Percentiles rank a stretch among this genome's conserved stretches.
Conservation (phyloP, 1,140 invertebrate genomes). For the Zophobas morio region DNA sequence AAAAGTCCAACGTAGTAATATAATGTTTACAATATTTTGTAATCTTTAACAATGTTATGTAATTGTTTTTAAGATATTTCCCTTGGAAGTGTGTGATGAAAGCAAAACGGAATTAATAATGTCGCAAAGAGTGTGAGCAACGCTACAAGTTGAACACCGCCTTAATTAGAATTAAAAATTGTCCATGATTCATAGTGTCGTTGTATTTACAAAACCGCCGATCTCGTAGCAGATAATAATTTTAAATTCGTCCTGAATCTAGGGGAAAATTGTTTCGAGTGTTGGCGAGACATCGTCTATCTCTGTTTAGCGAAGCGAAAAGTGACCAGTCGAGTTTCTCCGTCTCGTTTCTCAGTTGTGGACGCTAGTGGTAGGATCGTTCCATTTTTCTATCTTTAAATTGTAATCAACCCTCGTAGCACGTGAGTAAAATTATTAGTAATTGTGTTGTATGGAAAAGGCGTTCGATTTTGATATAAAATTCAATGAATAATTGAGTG, state of each 20-base stretch:
- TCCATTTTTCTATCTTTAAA: conserved; percentile 34
- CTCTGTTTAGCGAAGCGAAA: conserved; percentile 22
- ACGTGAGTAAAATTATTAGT: conserved; percentile 28
- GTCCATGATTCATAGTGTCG: conserved; percentile 7
- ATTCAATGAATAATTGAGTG: conserved; percentile 6
- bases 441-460: not conserved
- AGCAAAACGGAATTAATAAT: no score
- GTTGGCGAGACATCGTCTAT: conserved; percentile 2
- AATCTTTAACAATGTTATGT: not conserved
- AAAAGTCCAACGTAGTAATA: no score
- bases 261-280: not conserved
- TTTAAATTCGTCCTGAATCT: conserved; percentile 24
- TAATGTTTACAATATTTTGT: no score
- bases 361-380: conserved; percentile 35
- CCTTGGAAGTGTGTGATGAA: no score
- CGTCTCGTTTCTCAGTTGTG: conserved; percentile 36
- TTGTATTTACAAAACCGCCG: conserved; percentile 25
- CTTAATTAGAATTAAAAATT: conserved; percentile 35
- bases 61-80: not conserved
- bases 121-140: not conserved
- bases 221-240: conserved; percentile 32
- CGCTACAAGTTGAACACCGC: not conserved
- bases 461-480: conserved; percentile 6
- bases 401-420: conserved; percentile 33
- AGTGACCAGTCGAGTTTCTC: conserved; percentile 11